These are phyloP conservation scores for Euplexia lucipara DNA, from an alignment of 2,888 invertebrate species.

Conservation along the genomic window DNA sequence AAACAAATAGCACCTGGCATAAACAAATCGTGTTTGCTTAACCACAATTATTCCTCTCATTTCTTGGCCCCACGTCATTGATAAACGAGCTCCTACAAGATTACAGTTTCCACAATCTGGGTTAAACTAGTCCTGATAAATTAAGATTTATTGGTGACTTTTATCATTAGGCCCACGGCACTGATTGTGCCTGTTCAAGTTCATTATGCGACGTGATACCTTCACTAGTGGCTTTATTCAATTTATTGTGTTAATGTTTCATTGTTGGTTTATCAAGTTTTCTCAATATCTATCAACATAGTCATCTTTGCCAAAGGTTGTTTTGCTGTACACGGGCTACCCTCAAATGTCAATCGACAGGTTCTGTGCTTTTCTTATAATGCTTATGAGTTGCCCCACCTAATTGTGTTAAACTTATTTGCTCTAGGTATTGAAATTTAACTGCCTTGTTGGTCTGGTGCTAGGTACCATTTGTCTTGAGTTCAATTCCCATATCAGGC, in stretches of 20 bases:
- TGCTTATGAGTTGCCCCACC: no score
- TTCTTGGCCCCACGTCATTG: slow-evolving; percentile 52
- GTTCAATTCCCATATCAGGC: no score
- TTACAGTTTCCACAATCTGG: slow-evolving; percentile 66
- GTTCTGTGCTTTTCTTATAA: background rate
- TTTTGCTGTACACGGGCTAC: no score
- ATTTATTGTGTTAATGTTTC: slow-evolving; percentile 26
- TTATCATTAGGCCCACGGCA: slow-evolving; percentile 54
- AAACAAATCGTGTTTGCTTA: slow-evolving; percentile 42
- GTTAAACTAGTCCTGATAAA: slow-evolving; percentile 69
- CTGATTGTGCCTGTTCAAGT: slow-evolving; percentile 57
- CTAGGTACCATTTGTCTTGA: no score
- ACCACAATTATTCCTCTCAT: slow-evolving; percentile 31
- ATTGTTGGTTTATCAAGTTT: background rate
- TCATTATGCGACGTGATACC: slow-evolving; percentile 49
- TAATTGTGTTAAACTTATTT: no score
- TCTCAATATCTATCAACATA: background rate
- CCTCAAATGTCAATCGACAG: no score
- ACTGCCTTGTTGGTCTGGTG: no score
- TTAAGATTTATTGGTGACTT: slow-evolving; percentile 69
- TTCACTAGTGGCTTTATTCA: slow-evolving; percentile 20
- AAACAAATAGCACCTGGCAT: slow-evolving; percentile 5
- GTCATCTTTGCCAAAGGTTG: background rate
- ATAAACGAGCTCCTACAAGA: slow-evolving; percentile 61
- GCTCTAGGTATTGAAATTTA: no score